phyloP scores from a whole-genome alignment of 2,797 vertebrate genomes.

The Cichlasoma orientale region DNA sequence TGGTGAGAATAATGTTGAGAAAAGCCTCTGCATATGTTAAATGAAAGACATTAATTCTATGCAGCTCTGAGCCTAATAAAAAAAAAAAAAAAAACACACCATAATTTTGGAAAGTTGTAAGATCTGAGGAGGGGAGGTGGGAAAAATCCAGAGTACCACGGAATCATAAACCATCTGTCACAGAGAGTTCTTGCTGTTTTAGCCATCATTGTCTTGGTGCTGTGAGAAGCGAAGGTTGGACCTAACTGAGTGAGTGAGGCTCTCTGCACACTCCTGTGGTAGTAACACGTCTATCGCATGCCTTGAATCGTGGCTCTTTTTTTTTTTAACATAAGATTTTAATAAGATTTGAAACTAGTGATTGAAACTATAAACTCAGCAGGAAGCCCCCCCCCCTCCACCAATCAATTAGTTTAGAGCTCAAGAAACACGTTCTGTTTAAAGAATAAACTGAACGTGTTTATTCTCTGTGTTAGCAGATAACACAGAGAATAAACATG shows the following conservation, averaged over 20 bases:
- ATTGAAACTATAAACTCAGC: accelerated
- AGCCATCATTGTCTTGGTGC: neutral
- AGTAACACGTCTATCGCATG: too few relatives aligned
- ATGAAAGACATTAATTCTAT: neutral
- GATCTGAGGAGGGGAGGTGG: neutral
- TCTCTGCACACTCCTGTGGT: neutral
- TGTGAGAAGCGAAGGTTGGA: neutral
- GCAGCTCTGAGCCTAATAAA: neutral
- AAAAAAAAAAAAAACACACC: too few relatives aligned
- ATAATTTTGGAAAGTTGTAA: neutral
- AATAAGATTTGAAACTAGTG: neutral
- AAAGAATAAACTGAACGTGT: neutral
- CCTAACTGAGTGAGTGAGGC: neutral
- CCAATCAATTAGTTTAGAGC: too few relatives aligned
- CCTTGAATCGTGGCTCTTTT: neutral
- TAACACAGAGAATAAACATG: neutral
- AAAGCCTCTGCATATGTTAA: neutral
- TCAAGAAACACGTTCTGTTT: too few relatives aligned
- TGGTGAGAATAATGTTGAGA: neutral
- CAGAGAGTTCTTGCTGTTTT: neutral
- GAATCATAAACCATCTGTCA: neutral
- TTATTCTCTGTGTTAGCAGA: neutral
- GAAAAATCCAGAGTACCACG: neutral
- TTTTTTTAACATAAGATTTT: too few relatives aligned
- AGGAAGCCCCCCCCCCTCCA: neutral